These are phyloP conservation scores for Drosophila arawakana DNA, from an alignment of 1,140 invertebrate genomes.

Conservation along the genomic window DNA sequence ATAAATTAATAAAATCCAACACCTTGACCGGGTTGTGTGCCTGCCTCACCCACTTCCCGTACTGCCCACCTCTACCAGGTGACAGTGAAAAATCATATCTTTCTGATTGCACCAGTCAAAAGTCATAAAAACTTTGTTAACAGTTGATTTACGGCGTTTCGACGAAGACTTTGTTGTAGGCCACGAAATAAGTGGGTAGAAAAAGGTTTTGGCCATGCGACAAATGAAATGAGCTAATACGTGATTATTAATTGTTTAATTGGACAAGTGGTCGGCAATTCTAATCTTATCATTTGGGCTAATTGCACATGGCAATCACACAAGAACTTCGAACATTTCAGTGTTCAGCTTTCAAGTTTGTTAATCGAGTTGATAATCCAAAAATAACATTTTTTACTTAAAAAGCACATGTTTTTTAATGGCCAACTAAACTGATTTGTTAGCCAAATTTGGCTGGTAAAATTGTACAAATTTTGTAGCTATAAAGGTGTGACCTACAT, in stretches of 20 bases:
- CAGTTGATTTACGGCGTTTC: constrained; percentile 25
- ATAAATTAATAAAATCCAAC: constrained; percentile 33
- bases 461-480: no score
- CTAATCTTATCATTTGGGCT: constrained; percentile 38
- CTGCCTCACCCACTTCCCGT: neutral
- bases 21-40: neutral
- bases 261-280: constrained; percentile 12
- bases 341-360: no score
- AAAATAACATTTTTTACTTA: no score
- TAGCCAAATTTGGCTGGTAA: no score
- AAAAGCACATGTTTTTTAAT: neutral
- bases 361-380: neutral
- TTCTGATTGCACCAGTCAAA: neutral
- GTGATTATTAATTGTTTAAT: constrained; percentile 41
- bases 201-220: neutral
- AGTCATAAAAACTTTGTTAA: constrained; percentile 29
- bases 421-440: constrained; percentile 17
- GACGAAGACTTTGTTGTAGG: neutral
- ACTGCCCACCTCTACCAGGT: neutral
- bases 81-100: constrained; percentile 31
- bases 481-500: no score
- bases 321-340: neutral
- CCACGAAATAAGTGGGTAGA: neutral
- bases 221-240: constrained; percentile 26
- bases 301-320: neutral